These are phyloP conservation scores for Macaca mulatta DNA, from an alignment of 2,113 vertebrate genomes.

Conservation along the genomic window DNA sequence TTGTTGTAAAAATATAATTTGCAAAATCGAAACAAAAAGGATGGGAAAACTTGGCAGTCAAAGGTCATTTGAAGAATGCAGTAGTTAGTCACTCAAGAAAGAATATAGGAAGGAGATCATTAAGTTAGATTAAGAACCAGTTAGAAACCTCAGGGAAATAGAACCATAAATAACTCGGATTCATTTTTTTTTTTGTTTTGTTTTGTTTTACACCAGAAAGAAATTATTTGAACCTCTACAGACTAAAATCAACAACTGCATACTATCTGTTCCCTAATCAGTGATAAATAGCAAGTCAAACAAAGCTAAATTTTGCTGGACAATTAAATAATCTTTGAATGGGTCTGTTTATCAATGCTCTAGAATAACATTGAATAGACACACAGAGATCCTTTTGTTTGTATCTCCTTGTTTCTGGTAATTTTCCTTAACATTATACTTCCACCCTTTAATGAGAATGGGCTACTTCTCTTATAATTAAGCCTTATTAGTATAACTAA, in stretches of 20 bases:
- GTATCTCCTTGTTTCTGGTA: neutral
- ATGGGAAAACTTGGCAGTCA: neutral
- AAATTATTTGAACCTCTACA: neutral
- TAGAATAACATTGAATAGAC: neutral
- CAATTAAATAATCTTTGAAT: neutral
- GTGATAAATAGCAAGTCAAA: neutral
- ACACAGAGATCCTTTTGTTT: neutral
- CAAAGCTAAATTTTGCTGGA: neutral
- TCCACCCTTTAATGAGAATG: neutral
- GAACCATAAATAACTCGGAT: neutral
- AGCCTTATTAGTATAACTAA: neutral
- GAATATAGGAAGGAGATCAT: neutral
- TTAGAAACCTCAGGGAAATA: neutral
- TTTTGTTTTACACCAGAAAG: neutral
- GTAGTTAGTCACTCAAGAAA: neutral
- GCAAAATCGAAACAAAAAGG: neutral
- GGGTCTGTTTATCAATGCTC: neutral
- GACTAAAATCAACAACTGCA: neutral
- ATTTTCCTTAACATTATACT: neutral
- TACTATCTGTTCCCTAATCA: neutral
- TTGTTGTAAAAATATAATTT: neutral
- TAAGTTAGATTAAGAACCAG: neutral
- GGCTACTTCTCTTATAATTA: neutral
- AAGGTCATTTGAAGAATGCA: neutral
- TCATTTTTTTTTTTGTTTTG: neutral